phyloP scores from a whole-genome alignment of 1,140 invertebrate species.

The Drosophila sproati region DNA sequence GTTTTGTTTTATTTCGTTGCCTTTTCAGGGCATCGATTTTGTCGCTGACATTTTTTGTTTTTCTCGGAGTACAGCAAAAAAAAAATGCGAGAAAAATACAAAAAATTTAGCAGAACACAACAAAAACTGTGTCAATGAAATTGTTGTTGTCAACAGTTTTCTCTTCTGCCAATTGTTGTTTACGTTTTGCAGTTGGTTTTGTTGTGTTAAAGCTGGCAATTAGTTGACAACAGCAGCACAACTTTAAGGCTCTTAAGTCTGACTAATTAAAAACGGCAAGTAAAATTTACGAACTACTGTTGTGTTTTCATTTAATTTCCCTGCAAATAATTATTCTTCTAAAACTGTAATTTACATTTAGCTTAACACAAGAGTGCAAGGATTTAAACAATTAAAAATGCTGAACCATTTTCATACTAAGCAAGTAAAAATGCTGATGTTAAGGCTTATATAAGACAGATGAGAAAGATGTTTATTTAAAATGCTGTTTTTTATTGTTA shows the following conservation, averaged over 20 bases:
- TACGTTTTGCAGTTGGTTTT: constrained; percentile 8
- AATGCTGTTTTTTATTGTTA: too few relatives aligned
- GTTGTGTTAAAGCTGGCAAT: constrained; percentile 61
- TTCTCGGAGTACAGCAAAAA: constrained; percentile 10
- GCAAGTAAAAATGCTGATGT: too few relatives aligned
- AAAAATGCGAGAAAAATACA: not conserved
- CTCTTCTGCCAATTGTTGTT: constrained; percentile 46
- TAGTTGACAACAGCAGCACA: constrained; percentile 21
- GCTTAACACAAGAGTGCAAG: too few relatives aligned
- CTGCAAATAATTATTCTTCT: not conserved
- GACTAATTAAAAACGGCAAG: constrained; percentile 2
- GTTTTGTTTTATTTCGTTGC: constrained; percentile 75
- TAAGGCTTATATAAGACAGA: too few relatives aligned
- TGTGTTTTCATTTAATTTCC: not conserved
- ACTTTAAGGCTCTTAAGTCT: constrained; percentile 33
- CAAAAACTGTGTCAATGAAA: constrained; percentile 75
- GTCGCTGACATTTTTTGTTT: constrained; percentile 60
- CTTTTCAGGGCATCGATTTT: constrained; percentile 80
- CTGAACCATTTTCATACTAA: too few relatives aligned
- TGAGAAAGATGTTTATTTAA: too few relatives aligned
- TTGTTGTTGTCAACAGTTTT: constrained; percentile 65
- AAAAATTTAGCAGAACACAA: constrained; percentile 1
- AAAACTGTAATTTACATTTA: not conserved
- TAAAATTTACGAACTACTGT: not conserved
- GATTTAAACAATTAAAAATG: too few relatives aligned